Evolutionary conservation across 2,888 invertebrate species (phyloP), one percentile per base, ranked within the genome.

Genomic region (Cyrtodaria siliqua): DNA sequence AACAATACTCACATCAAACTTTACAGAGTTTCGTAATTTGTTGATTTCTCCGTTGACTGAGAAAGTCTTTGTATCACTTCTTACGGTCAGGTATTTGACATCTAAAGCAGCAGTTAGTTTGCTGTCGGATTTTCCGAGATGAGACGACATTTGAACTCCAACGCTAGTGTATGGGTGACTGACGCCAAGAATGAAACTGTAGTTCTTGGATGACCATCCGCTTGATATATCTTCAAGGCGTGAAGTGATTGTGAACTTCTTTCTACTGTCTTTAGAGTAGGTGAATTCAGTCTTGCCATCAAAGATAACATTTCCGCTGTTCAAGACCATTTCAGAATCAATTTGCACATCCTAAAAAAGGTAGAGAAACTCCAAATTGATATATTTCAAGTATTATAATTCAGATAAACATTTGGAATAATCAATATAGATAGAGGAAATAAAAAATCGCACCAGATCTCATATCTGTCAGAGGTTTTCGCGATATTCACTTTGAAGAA

Each of bases 91-190:
- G 73, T 89, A 90, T 44, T 86, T 70, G 53, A 86, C 57, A 24
- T 82, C 77, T 12, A 84, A 50, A 20, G 76, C 84, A n/a, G 81
- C 83, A 14, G 81, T 75, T 9, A 79, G 56, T 40, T 61, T 76
- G n/a, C 82, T 73, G 26, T 71, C 57, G 18, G 82, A 76, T 44
- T 80, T 75, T 44, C 83, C 84, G 26, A 84, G 26, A 59, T 85
- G 81, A 12, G 85, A 85, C 9, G 71, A 69, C 42, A 88, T 29
- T 53, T 84, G 62, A 6, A 89, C 67, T 68, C 89, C 89, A 14
- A 88, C 80, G 24, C 80, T 79, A 38, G 86, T 87, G 66, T 74
- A 79, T 20, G 88, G 87, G 56, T 91, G 91, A 18, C 80, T 77
- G 1, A 90, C 52, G 4, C 81, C 85, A 8, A 88, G 52, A 23